Base-by-base conservation (phyloP, 2,888 invertebrate genomes). In the Archaeoteleia sp. region DNA sequence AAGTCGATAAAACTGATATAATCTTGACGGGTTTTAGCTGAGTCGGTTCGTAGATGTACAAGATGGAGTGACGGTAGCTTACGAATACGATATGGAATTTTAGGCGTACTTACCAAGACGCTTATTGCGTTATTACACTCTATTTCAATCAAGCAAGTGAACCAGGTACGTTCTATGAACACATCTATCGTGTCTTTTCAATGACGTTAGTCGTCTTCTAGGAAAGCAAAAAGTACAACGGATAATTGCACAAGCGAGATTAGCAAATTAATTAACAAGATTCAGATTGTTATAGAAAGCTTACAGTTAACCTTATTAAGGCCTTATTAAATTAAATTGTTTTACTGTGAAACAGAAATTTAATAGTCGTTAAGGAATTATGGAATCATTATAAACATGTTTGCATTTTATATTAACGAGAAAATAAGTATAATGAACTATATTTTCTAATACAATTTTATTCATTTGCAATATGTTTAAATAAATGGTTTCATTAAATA, bases 221-320 rank as follows among this genome's bases (percentile, higher is more conserved):
- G n/a, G 29, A 37, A 37, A 35, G 10, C 14, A 27, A 51, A 51
- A 51, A 51, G 30, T 30, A 39, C 20, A 20, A 1, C 29, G 14
- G 23, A 14, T 40, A 51, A 51, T 51, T 32, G 12, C 30, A 9
- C 15, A 35, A 39, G 25, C 13, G 15, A 29, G 39, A 49, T 49
- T 39, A 49, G 29, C 13, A 37, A 53, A 42, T 53, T 53, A 53
- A 53, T 53, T 51, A 51, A 51, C 40, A 51, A 51, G 39, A 51
- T 51, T n/a, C 35, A 12, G 48, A 15, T 12, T 34, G 35, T 48
- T 48, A 35, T 35, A 15, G 25, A 27, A n/a, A n/a, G 48, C 25
- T 48, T 48, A 48, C 13, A 20, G 25, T 35, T 12, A 35, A 35
- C 35, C 35, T 48, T 48, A 48, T 48, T 35, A 35, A 48, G 35